Conservation (phyloP, 2,888 invertebrate species). For the Ceratothoa steindachneri region DNA sequence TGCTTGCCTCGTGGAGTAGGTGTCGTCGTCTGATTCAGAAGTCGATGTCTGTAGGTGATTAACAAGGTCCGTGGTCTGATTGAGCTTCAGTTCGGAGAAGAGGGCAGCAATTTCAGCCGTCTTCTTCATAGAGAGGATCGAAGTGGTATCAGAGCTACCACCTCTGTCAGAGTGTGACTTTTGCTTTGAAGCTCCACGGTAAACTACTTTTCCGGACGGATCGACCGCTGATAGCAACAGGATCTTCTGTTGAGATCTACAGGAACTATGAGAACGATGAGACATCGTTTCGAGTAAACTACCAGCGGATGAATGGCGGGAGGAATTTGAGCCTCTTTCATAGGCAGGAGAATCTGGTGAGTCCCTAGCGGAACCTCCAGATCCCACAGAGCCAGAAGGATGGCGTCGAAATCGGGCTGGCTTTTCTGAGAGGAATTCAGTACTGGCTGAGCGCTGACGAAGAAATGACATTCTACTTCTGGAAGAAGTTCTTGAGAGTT, state of each 20-base stretch:
- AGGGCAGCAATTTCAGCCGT: slow-evolving; percentile 82
- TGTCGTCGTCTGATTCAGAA: slow-evolving; percentile 43
- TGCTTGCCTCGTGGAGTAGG: slow-evolving; percentile 39
- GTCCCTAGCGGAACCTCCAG: slow-evolving; percentile 24
- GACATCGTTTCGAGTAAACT: slow-evolving; percentile 11
- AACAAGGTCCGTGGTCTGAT: slow-evolving; percentile 50
- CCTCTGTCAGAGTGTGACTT: slow-evolving; percentile 13
- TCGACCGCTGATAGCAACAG: slow-evolving; percentile 57
- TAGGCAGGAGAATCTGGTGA: background rate
- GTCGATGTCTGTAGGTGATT: slow-evolving; percentile 49
- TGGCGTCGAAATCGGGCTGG: slow-evolving; percentile 28
- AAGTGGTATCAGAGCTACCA: slow-evolving; percentile 51
- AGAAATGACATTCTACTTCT: slow-evolving; percentile 17
- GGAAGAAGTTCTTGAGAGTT: slow-evolving; percentile 15
- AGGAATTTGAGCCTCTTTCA: slow-evolving; percentile 10
- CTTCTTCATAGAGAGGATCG: slow-evolving; percentile 78
- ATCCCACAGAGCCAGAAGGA: slow-evolving; percentile 32
- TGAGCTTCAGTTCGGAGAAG: slow-evolving; percentile 64
- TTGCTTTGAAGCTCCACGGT: slow-evolving; percentile 42
- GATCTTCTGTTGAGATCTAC: slow-evolving; percentile 51
- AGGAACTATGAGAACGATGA: slow-evolving; percentile 21
- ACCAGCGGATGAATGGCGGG: slow-evolving; percentile 9
- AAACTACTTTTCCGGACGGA: slow-evolving; percentile 55
- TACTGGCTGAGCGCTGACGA: slow-evolving; percentile 16
- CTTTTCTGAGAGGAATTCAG: slow-evolving; percentile 22